A percentile compares a stretch with the other conserved stretches of the same genome.
These are phyloP conservation scores for Catocala fraxini DNA, from an alignment of 2,888 invertebrate species.

Conservation along the genomic window DNA sequence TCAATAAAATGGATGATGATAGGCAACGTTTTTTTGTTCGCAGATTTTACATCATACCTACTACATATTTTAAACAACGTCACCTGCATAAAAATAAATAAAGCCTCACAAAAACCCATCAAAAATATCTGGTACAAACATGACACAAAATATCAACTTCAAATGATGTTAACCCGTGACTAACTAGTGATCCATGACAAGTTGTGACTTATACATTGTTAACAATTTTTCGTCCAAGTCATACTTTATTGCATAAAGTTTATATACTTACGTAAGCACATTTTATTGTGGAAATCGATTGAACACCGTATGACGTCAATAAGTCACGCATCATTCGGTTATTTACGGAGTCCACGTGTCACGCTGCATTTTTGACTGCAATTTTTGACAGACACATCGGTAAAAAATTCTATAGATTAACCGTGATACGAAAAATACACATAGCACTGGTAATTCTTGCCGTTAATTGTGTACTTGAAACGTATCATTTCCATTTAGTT, in stretches of 20 bases:
- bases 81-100: too few species aligned
- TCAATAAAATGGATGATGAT: too few species aligned
- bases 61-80: too few species aligned
- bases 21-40: too few species aligned
- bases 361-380: neutral
- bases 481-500: too few species aligned
- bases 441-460: too few species aligned
- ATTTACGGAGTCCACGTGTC: slow-evolving; percentile 19
- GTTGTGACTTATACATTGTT: slow-evolving; percentile 45
- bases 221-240: slow-evolving; percentile 43
- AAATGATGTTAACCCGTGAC: slow-evolving; percentile 44
- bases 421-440: too few species aligned
- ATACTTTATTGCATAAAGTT: slow-evolving; percentile 36
- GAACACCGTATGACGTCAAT: slow-evolving; percentile 61
- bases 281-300: slow-evolving; percentile 34
- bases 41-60: too few species aligned
- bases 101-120: too few species aligned
- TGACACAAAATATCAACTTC: slow-evolving; percentile 1
- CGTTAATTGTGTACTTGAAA: too few species aligned
- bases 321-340: slow-evolving; percentile 40
- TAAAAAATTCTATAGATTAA: neutral
- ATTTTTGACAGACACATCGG: neutral
- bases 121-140: neutral
- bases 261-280: slow-evolving; percentile 4
- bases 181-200: slow-evolving; percentile 38